Evolutionary conservation across 2,113 vertebrate genomes (phyloP).

Genomic region (Pholis gunnellus): DNA sequence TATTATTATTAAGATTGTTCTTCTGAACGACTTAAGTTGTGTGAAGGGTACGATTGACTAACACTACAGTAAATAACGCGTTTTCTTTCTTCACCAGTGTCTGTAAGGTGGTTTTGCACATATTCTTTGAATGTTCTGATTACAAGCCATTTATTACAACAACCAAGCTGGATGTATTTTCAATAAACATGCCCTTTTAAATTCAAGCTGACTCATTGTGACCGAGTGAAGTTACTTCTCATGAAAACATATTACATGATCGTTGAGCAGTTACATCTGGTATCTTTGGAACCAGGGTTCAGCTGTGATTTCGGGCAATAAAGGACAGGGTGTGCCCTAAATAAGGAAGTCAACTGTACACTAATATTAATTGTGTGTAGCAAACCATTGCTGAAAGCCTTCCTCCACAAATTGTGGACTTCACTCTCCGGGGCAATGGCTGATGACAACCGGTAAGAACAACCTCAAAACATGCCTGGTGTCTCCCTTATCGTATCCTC

Average conservation of each 20-base stretch:
- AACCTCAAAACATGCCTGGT: background rate
- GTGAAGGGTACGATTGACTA: constrained; percentile 65
- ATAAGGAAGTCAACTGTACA: constrained; percentile 22
- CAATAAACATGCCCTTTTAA: constrained; percentile 72
- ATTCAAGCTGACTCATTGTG: constrained; percentile 4
- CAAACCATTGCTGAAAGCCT: background rate
- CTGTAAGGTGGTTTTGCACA: constrained; percentile 66
- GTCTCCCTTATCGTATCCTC: no score
- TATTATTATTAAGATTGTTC: constrained; percentile 49
- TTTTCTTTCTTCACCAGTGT: constrained; percentile 53
- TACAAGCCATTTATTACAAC: constrained; percentile 73
- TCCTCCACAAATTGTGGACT: background rate
- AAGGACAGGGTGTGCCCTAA: background rate
- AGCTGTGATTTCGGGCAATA: background rate
- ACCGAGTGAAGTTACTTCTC: no score
- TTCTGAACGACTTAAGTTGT: constrained; percentile 26
- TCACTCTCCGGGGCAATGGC: constrained; percentile 33
- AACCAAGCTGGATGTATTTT: constrained; percentile 69
- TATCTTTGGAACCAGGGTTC: background rate
- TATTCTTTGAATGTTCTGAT: constrained; percentile 69
- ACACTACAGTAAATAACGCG: constrained; percentile 31
- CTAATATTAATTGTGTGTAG: background rate
- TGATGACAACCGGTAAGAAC: constrained; percentile 53
- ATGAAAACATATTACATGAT: background rate
- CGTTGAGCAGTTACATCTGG: background rate